A percentile compares a stretch with the other conserved stretches of the same genome.
These are phyloP conservation scores for Scrobipalpa costella DNA, from an alignment of 2,888 invertebrate genomes.

Conservation along the genomic window DNA sequence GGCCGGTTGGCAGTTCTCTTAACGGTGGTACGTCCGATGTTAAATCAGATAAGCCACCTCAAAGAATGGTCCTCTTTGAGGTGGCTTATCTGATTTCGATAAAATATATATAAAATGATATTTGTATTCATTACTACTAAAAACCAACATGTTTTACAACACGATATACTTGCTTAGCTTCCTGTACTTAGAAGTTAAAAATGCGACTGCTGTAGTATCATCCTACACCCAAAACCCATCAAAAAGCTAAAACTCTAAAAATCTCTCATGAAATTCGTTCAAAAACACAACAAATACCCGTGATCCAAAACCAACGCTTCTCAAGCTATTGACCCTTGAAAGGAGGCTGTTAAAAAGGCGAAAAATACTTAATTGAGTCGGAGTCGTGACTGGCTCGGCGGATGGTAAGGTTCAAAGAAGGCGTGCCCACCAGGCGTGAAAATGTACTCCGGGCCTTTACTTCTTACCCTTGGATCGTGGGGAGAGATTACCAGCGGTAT, in stretches of 20 bases:
- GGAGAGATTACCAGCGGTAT: constrained; percentile 48
- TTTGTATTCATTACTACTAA: too few species aligned
- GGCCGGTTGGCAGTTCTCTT: neutral
- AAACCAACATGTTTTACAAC: too few species aligned
- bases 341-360: constrained; percentile 17
- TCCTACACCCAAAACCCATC: neutral
- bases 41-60: neutral
- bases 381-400: constrained; percentile 20
- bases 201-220: too few species aligned
- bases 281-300: constrained; percentile 1
- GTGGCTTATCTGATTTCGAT: too few species aligned
- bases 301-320: neutral
- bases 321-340: constrained; percentile 22
- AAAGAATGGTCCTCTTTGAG: too few species aligned
- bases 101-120: too few species aligned
- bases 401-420: constrained; percentile 15
- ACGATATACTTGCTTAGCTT: too few species aligned
- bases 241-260: neutral
- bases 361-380: constrained; percentile 25
- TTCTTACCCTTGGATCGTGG: constrained; percentile 53
- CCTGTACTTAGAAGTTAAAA: too few species aligned
- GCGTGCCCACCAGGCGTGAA: constrained; percentile 40
- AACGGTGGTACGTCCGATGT: neutral
- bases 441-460: constrained; percentile 33
- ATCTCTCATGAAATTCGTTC: too few species aligned